Evolutionary conservation across 2,113 vertebrate genomes (phyloP), one percentile per base, ranked within the genome.

Genomic region (Tyrannus savana): DNA sequence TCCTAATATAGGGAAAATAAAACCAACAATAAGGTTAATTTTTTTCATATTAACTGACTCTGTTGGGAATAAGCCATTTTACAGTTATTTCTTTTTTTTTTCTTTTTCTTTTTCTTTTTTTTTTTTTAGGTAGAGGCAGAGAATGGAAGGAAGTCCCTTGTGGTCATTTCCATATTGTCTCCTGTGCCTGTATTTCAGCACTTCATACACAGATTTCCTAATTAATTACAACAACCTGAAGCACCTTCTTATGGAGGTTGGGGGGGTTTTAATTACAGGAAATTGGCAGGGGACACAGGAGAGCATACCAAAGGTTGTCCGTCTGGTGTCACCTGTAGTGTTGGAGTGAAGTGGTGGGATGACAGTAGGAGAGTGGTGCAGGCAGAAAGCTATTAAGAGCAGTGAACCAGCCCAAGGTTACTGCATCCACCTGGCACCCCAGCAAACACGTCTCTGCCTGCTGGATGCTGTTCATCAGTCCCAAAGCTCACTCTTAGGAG

Each of bases 21-120:
- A 67, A 41, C 0, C 0, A 13, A 13, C 13, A 30, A 10, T 35
- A 55, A n/a, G 4, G 7, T 37, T 28, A 27, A 3, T 47, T 23
- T 17, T 56, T 58, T 59, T 35, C 31, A 24, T 44, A 44, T 42
- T 56, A 42, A n/a, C 21, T 47, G 24, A 17, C 9, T 28, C 22
- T 59, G 7, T 24, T 41, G 24, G 2, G 6, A 3, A 33, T 59
- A 7, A 87, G 17, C 6, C 23, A 71, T 71, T 79, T 86, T 69
- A 31, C 25, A 74, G 14, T 19, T 12, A 37, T 64, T 31, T 19
- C 0, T 10, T 42, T 10, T n/a, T 22, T 64, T 31, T 19, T 41
- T 44, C 42, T 33, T 60, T 47, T 47, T 24, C 33, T 44, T 23
- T 21, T 28, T n/a, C n/a, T 11, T 44, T 49, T 33, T 60, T 47